Conservation (phyloP, 2,797 vertebrate genomes). For the Glossophaga mutica region DNA sequence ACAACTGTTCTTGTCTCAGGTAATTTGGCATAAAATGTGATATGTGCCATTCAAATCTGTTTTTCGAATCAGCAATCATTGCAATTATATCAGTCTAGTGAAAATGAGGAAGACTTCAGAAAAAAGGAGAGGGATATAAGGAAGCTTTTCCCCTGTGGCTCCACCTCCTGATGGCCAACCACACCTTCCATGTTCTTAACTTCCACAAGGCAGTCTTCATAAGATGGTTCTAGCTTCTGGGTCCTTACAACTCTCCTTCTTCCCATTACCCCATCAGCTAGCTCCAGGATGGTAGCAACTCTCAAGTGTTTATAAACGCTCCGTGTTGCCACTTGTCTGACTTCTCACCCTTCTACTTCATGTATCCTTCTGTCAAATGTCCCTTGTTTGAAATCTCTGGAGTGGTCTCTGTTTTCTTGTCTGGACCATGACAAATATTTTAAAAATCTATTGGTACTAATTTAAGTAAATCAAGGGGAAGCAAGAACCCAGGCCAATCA, state of each 20-base stretch:
- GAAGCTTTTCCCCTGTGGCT: background rate
- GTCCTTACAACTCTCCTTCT: background rate
- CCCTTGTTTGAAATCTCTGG: background rate
- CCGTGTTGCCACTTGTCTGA: background rate
- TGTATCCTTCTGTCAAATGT: background rate
- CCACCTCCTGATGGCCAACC: background rate
- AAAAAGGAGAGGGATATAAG: background rate
- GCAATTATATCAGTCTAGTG: background rate
- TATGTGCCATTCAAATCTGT: rapidly evolving
- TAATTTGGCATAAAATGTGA: background rate
- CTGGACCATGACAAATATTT: background rate
- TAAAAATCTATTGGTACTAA: background rate
- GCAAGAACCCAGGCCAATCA: background rate
- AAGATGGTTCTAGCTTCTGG: background rate
- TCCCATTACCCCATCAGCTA: background rate
- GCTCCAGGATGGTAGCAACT: too few relatives aligned
- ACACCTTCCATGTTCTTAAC: background rate
- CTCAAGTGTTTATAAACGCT: background rate
- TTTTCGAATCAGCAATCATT: background rate
- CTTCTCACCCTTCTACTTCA: background rate
- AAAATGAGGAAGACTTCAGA: background rate
- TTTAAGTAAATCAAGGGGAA: background rate
- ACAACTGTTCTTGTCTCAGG: background rate
- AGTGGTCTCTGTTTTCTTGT: background rate
- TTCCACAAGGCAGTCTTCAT: background rate